Evolutionary conservation across 2,888 invertebrate genomes (phyloP).

Genomic region (Petrophora chlorosata): DNA sequence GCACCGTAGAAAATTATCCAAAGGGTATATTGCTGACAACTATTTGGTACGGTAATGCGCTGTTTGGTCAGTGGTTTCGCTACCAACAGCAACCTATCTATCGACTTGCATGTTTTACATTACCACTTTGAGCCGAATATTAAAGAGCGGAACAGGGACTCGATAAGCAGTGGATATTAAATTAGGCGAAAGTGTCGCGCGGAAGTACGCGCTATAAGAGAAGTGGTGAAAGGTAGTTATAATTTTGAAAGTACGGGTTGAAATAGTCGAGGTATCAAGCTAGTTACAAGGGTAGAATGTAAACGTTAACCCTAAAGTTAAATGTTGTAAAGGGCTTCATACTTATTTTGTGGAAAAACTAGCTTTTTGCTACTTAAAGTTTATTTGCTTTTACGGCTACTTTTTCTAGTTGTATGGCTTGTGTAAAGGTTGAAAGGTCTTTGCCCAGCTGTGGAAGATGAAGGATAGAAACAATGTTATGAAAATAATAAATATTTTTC

Average conservation of each 20-base stretch:
- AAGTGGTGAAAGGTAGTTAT: constrained; percentile 39
- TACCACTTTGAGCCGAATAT: no score
- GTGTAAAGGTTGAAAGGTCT: no score
- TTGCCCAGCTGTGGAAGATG: no score
- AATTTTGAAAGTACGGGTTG: constrained; percentile 43
- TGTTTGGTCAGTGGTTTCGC: neutral
- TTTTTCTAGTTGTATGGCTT: no score
- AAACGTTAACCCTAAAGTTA: constrained; percentile 34
- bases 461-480: no score
- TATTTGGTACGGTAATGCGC: constrained; percentile 37
- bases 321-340: constrained; percentile 31
- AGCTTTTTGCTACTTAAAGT: no score
- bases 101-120: no score
- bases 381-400: no score
- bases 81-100: no score
- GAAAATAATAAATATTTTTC: no score
- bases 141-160: neutral
- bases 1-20: constrained; percentile 14
- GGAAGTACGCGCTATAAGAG: neutral
- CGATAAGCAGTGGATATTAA: neutral
- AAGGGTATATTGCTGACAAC: constrained; percentile 25
- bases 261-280: constrained; percentile 31
- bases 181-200: neutral
- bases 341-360: constrained; percentile 17
- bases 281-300: constrained; percentile 42